A percentile compares a stretch with the other conserved stretches of the same genome.
These are phyloP conservation scores for Chaenodraco wilsoni DNA, from an alignment of 2,797 vertebrate genomes.

Conservation along the genomic window DNA sequence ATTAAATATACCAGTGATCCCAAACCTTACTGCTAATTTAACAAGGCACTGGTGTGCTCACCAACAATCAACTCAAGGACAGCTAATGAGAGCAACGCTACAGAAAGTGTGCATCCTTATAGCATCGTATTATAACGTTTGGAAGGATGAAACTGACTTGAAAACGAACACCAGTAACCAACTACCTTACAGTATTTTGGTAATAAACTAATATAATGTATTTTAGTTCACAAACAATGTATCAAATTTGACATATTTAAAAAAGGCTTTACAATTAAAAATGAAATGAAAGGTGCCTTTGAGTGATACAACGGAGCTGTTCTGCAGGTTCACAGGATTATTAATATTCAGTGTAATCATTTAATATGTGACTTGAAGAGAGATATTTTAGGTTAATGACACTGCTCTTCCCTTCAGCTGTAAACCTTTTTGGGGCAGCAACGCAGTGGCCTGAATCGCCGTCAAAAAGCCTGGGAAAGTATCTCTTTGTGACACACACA, in stretches of 20 bases:
- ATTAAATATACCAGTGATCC: too few species aligned
- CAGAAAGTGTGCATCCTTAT: background rate
- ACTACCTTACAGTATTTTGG: background rate
- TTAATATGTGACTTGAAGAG: constrained; percentile 15
- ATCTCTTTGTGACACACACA: constrained; percentile 60
- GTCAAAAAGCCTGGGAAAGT: constrained; percentile 37
- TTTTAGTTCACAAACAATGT: background rate
- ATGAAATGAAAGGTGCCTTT: background rate
- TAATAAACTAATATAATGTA: background rate
- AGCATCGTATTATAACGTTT: background rate
- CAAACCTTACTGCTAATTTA: too few species aligned
- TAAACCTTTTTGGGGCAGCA: constrained; percentile 34
- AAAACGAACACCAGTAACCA: background rate
- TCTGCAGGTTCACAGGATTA: background rate
- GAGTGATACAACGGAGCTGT: background rate
- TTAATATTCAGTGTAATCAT: constrained; percentile 11
- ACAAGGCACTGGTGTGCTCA: background rate
- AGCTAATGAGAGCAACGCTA: background rate
- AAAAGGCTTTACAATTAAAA: too few species aligned
- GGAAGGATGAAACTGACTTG: background rate
- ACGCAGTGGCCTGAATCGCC: constrained; percentile 58
- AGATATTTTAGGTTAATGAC: constrained; percentile 45
- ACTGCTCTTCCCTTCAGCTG: constrained; percentile 35
- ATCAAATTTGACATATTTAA: too few species aligned
- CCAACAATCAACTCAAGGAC: background rate